Evolutionary conservation across 2,113 vertebrate genomes (phyloP), one percentile per base, ranked within the genome.

Genomic region (Arothron firmamentum): DNA sequence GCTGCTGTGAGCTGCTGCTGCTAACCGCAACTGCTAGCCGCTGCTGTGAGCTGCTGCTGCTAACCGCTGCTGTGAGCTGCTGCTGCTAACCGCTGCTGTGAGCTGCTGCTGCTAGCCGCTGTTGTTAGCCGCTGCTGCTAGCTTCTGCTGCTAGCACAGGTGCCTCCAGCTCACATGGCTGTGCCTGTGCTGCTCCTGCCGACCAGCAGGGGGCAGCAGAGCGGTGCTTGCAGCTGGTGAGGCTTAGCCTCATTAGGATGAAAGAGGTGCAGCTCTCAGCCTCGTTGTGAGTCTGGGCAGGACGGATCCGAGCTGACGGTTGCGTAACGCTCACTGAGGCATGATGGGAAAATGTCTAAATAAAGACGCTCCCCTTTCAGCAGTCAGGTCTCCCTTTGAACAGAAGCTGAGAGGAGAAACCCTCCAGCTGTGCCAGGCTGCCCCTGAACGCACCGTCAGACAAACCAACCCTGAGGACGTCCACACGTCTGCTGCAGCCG

Each of bases 281-380:
- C 75, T 73, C 69, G 45, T 78, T 70, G 66, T 11, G 31, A 73
- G 66, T 79, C 74, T 63, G 51, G 46, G 74, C 67, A 69, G 72
- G 52, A 62, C 17, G 2, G 18, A 31, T 6, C 55, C 11, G 42
- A 42, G 65, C 56, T 65, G 49, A 12, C 51, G 1, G 23, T 82
- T 79, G 65, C 9, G 20, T 34, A 78, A 78, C 46, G 14, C 46
- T 73, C 47, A 58, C 72, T 68, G 67, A 69, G 61, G 61, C 74
- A 75, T 70, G 20, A 67, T 72, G 80, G 71, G 74, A 75, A 63
- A 61, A 49, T 6, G n/a, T 72, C 65, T 73, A 70, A 73, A 75
- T 70, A 75, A 61, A 70, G 59, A 61, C 18, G 0, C 0, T 7
- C 47, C 21, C 28, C 43, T 56, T 31, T 60, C 43, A 72, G 65